Evolutionary conservation across 2,797 vertebrate genomes (phyloP), one percentile per base, ranked within the genome.

Genomic region (Anguilla anguilla): DNA sequence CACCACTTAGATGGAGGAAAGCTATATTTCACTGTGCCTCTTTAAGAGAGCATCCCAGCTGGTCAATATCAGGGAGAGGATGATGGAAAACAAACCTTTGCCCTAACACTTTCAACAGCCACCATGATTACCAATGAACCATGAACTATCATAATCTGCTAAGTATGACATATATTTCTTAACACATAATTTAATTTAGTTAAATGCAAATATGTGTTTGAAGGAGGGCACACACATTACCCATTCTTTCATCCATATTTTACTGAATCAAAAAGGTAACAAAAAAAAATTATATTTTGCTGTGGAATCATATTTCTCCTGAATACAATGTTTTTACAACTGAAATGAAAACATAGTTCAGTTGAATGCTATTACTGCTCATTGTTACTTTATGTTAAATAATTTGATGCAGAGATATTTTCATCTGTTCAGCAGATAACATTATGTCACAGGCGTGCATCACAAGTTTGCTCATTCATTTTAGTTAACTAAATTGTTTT

Each of bases 371-470:
- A 77, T 77, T 43, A 43, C 15, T 43, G 35, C 6, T 43, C 35
- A 43, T 92, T 92, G 90, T 93, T 91, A 93, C 86, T 85, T 9
- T 31, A 31, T 13, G 28, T 91, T 81, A 89, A 93, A 90, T 92
- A 88, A 85, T 91, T 91, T 89, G 91, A 91, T 86, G 88, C 92
- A 88, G 39, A 69, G 86, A 88, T 72, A 91, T 93, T 94, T 92
- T 90, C 91, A 89, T 92, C 89, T 90, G 83, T 91, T 89, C 91
- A 86, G 90, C 90, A 91, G 90, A 93, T 93, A 92, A 89, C 87
- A 81, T 94, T 92, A 93, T 93, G 88, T 91, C 92, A 94, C 94
- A 92, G 91, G 89, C 88, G 91, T 90, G 88, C 69, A 90, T 93
- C 90, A 87, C 91, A 94, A 92, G 87, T 83, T 85, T 92, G 91